Base-by-base conservation (phyloP, 2,113 vertebrate species). In the Egretta garzetta region DNA sequence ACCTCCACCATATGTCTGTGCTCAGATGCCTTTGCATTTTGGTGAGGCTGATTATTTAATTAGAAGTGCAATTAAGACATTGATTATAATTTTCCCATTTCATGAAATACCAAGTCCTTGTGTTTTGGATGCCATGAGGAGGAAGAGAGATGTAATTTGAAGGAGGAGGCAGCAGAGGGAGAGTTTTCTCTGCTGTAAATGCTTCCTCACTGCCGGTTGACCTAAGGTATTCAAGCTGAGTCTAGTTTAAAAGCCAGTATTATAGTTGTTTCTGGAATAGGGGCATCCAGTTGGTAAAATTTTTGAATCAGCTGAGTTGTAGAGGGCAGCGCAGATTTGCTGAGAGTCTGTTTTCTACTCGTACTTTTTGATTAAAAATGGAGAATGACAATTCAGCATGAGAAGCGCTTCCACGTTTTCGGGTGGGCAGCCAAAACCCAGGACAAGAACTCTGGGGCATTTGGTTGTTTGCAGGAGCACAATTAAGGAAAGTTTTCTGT, bases 121-220 rank as follows among this genome's bases (percentile, higher is more conserved):
- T 7, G 4, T 84, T 94, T 88, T 75, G 60, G 95, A 66, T 91
- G 41, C 60, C 30, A 9, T 67, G 91, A 73, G 28, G 27, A 97
- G 49, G 58, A 86, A 95, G 80, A 95, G 76, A 70, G 73, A 9
- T 97, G 95, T 94, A 98, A 95, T 96, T 98, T 97, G 96, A 96
- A 97, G 90, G 96, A 98, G 68, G 56, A 89, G 91, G 93, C 97
- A 97, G 97, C 96, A 97, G 98, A 95, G 97, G 97, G 98, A 97
- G 96, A 97, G 96, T 96, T 98, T 96, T 96, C 96, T 97, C 70
- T 97, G 94, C 87, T 96, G 12, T 97, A 95, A 96, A 67, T 35
- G 39, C 67, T 95, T 96, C 30, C 80, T 94, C 24, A 5, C 91
- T 97, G 84, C 30, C 41, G 76, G 37, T 82, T 93, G 86, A 90